Evolutionary conservation across 2,113 vertebrate species (phyloP).

Genomic region (Xerus inauris): DNA sequence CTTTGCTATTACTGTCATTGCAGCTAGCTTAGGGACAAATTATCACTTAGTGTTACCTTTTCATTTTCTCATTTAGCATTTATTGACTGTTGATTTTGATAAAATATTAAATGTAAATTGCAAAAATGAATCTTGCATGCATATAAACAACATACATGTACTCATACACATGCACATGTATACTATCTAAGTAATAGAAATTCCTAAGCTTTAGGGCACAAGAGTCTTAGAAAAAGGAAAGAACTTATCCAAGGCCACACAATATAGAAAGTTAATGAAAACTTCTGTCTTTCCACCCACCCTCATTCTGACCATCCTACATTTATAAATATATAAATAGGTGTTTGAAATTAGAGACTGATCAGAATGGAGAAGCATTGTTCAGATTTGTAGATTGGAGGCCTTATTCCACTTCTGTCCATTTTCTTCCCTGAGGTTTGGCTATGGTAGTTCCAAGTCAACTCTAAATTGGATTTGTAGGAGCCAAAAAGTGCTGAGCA

Average conservation of each 20-base stretch:
- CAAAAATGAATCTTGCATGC: not conserved
- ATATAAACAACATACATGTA: not conserved
- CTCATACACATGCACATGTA: not conserved
- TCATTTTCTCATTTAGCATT: not conserved
- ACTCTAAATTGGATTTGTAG: not conserved
- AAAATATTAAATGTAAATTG: not conserved
- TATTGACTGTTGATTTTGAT: not conserved
- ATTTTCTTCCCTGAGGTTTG: slow-evolving; percentile 11
- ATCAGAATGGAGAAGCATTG: not conserved
- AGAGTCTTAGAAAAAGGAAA: not conserved
- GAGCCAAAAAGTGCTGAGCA: slow-evolving; percentile 12
- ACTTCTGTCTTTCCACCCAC: not conserved
- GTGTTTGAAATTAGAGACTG: not conserved
- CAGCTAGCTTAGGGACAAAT: not conserved
- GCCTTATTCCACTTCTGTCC: not conserved
- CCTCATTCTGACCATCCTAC: not conserved
- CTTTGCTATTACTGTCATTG: not conserved
- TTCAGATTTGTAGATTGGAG: not conserved
- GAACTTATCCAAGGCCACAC: not conserved
- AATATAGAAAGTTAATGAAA: slow-evolving; percentile 37
- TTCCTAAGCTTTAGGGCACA: not conserved
- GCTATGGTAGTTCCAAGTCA: not conserved
- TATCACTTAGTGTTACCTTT: not conserved
- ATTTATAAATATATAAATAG: not conserved
- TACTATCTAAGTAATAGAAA: not conserved